Conservation (phyloP, 2,113 vertebrate genomes). For the Rhinopithecus roxellana region DNA sequence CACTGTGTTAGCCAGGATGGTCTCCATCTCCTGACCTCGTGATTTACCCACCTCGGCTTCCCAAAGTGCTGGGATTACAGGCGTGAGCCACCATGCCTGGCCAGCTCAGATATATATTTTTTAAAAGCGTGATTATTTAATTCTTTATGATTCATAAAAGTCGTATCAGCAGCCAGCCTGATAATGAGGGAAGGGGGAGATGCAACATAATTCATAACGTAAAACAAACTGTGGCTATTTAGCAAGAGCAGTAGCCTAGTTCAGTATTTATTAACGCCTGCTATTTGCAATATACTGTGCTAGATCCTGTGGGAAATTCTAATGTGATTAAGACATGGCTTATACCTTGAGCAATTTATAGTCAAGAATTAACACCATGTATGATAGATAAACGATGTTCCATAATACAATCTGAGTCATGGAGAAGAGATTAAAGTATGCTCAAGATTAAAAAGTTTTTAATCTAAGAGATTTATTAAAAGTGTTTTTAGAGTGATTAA, state of each 20-base stretch:
- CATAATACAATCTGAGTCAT: not conserved
- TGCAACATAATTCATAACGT: not conserved
- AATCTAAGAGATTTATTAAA: not conserved
- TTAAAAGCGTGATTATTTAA: not conserved
- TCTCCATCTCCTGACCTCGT: no score
- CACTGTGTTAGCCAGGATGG: no score
- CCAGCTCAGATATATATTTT: not conserved
- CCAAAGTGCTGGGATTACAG: no score
- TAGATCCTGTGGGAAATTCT: conserved; percentile 26
- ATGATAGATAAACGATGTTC: conserved; percentile 3
- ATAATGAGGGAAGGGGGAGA: not conserved
- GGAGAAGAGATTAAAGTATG: not conserved
- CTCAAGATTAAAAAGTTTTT: not conserved
- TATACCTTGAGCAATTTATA: not conserved
- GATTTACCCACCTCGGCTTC: no score
- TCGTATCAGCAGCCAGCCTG: not conserved
- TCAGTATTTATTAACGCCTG: not conserved
- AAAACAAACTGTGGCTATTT: not conserved
- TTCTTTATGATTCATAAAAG: not conserved
- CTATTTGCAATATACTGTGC: not conserved
- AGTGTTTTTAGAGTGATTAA: not conserved
- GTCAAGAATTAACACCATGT: conserved; percentile 31
- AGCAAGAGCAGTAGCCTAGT: not conserved
- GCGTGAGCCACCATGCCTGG: no score
- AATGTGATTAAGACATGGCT: conserved; percentile 40